Conservation (phyloP, 2,113 vertebrate species). For the Lutjanus erythropterus region DNA sequence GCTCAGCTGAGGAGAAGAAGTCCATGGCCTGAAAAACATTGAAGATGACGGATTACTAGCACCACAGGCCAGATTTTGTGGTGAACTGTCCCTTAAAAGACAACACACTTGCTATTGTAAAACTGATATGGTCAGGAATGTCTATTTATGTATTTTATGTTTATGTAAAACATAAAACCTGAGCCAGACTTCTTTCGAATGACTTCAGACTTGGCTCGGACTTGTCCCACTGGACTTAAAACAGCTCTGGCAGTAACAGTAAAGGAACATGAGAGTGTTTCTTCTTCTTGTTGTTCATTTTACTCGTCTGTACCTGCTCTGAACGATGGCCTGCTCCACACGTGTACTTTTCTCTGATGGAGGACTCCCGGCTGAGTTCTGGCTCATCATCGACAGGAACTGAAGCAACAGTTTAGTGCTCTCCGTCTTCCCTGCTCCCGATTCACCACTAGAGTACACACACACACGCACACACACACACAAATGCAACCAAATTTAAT, state of each 20-base stretch:
- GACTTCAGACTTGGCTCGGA: neutral
- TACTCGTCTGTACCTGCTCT: conserved; percentile 88
- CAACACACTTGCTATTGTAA: neutral
- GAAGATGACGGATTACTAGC: too few relatives aligned
- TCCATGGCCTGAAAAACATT: too few relatives aligned
- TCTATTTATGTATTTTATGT: neutral
- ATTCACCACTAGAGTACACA: conserved; percentile 88
- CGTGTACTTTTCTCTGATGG: conserved; percentile 85
- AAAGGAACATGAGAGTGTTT: neutral
- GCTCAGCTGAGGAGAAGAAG: too few relatives aligned
- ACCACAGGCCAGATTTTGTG: too few relatives aligned
- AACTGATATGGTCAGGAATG: neutral
- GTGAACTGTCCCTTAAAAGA: neutral
- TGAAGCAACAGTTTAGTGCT: conserved; percentile 93
- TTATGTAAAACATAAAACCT: neutral
- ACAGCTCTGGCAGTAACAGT: neutral
- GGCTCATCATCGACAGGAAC: conserved; percentile 94
- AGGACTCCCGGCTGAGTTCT: conserved; percentile 86
- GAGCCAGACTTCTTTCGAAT: neutral
- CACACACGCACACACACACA: conserved; percentile 40
- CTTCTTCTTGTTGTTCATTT: neutral
- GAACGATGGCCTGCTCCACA: conserved; percentile 93
- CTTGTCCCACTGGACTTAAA: neutral
- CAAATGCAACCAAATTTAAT: conserved; percentile 45
- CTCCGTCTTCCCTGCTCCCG: conserved; percentile 94